Conservation (phyloP, 2,797 vertebrate genomes). For the Enteromius thamalakanensis region DNA sequence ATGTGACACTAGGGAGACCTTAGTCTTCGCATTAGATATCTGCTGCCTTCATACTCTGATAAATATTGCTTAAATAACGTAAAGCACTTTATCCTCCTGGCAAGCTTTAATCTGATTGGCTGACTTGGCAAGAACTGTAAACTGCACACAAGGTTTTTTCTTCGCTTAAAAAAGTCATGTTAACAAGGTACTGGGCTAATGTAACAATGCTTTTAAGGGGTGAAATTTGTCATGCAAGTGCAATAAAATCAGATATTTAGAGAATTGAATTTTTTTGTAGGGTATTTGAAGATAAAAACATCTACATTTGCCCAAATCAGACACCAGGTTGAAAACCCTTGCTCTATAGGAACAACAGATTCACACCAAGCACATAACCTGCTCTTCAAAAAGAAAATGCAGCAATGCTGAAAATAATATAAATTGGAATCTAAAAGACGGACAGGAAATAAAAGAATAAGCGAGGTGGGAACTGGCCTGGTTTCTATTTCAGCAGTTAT, state of each 20-base stretch:
- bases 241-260: background rate
- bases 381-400: background rate
- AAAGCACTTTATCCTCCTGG: background rate
- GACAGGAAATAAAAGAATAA: background rate
- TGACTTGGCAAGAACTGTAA: background rate
- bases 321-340: background rate
- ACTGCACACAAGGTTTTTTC: background rate
- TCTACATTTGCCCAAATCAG: background rate
- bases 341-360: background rate
- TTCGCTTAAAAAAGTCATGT: background rate
- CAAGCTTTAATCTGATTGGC: slow-evolving; percentile 21
- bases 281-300: background rate
- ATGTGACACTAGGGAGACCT: slow-evolving; percentile 21
- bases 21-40: slow-evolving; percentile 10
- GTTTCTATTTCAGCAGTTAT: background rate
- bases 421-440: background rate
- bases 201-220: background rate
- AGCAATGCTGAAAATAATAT: slow-evolving; percentile 9
- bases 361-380: background rate
- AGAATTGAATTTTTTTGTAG: background rate
- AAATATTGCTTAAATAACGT: background rate
- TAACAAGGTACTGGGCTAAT: background rate
- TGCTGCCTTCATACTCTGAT: background rate
- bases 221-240: background rate
- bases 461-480: slow-evolving; percentile 1